These are phyloP conservation scores for Apocrypta bakeri DNA, from an alignment of 1,140 invertebrate genomes.

Conservation along the genomic window DNA sequence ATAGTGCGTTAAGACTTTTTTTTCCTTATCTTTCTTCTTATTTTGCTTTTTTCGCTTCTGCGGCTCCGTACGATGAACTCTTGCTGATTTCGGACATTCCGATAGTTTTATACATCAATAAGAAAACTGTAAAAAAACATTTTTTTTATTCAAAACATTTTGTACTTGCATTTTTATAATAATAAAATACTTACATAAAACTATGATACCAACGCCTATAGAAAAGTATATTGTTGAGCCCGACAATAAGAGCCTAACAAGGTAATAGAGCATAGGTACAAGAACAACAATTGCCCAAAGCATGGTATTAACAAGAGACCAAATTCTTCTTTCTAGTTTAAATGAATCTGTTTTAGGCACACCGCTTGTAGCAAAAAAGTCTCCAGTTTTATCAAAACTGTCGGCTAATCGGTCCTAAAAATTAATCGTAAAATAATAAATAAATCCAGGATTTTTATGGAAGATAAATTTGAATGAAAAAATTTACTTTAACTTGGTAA, in stretches of 20 bases:
- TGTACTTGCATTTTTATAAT: slow-evolving; percentile 54
- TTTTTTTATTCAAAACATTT: slow-evolving; percentile 25
- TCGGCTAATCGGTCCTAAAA: slow-evolving; percentile 86
- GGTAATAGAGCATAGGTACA: slow-evolving; percentile 82
- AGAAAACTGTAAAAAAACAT: slow-evolving; percentile 81
- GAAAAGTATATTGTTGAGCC: slow-evolving; percentile 84
- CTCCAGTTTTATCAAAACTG: slow-evolving; percentile 87
- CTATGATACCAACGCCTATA: slow-evolving; percentile 80
- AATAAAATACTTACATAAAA: slow-evolving; percentile 80
- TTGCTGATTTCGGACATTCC: slow-evolving; percentile 90
- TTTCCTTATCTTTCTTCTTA: slow-evolving; percentile 60
- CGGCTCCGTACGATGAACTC: slow-evolving; percentile 85
- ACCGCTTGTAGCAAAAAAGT: slow-evolving; percentile 86
- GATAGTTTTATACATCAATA: slow-evolving; percentile 85
- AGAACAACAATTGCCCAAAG: slow-evolving; percentile 83
- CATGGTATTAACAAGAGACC: slow-evolving; percentile 82
- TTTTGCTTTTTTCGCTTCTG: slow-evolving; percentile 59
- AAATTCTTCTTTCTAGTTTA: slow-evolving; percentile 76
- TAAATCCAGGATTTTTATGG: neutral
- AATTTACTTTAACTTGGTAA: slow-evolving; percentile 84
- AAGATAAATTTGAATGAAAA: slow-evolving; percentile 14
- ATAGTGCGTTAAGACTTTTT: slow-evolving; percentile 40
- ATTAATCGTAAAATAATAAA: slow-evolving; percentile 11
- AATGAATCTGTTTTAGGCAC: slow-evolving; percentile 78
- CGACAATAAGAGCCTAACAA: slow-evolving; percentile 81